phyloP scores from a whole-genome alignment of 2,113 vertebrate genomes.

The Melanocharis versteri region DNA sequence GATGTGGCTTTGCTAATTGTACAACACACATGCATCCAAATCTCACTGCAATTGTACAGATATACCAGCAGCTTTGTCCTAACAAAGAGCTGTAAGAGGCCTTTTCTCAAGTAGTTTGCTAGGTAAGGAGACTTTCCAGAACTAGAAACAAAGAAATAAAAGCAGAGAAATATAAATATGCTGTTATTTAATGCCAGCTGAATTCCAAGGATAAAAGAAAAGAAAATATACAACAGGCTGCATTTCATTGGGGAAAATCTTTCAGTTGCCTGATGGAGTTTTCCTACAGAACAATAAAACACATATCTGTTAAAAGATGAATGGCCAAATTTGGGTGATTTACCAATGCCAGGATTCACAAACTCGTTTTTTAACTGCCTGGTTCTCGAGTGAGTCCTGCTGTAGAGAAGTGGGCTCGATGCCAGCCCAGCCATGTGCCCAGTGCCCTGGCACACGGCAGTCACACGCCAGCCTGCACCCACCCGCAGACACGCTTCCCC shows the following conservation, averaged over 20 bases:
- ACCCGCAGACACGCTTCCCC: fast-evolving
- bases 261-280: neutral
- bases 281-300: neutral
- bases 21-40: neutral
- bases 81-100: neutral
- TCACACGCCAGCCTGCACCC: neutral
- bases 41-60: neutral
- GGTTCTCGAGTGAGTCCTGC: neutral
- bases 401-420: fast-evolving
- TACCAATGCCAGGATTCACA: neutral
- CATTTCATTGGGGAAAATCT: neutral
- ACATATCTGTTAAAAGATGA: neutral
- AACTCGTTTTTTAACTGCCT: neutral
- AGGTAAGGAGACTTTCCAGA: neutral
- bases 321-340: neutral
- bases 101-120: neutral
- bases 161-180: neutral
- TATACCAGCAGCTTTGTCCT: neutral
- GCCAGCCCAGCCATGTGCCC: neutral
- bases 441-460: neutral
- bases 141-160: neutral
- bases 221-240: neutral
- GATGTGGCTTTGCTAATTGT: neutral
- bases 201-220: neutral
- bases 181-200: neutral